Evolutionary conservation across 2,888 invertebrate species (phyloP).

Genomic region (Rapana venosa): DNA sequence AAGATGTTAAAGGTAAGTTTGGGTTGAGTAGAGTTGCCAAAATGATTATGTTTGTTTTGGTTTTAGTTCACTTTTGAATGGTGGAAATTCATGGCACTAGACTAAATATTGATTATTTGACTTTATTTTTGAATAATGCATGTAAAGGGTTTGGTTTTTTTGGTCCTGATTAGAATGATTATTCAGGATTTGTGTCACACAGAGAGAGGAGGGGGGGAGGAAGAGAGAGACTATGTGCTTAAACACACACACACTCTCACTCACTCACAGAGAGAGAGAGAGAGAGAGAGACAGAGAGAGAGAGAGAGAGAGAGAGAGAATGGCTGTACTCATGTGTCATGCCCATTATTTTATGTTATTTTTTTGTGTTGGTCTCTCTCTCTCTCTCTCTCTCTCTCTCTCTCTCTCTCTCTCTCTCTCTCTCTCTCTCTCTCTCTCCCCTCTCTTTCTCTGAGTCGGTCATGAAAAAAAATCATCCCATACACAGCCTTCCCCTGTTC

Average conservation of each 20-base stretch:
- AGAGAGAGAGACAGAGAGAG: no score
- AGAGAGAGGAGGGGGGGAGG: no score
- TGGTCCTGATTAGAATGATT: neutral
- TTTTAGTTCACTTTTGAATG: no score
- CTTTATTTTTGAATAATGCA: neutral
- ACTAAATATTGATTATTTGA: no score
- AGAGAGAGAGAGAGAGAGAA: no score
- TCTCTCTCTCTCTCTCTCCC: conserved; percentile 29
- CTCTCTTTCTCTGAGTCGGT: no score
- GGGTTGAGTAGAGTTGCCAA: neutral
- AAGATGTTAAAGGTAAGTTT: conserved; percentile 90
- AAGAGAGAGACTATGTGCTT: neutral
- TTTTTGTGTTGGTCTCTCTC: neutral
- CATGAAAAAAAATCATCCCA: no score
- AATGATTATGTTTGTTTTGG: neutral
- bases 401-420: conserved; percentile 27
- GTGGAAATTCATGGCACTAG: no score
- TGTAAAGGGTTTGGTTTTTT: neutral
- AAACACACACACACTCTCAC: neutral
- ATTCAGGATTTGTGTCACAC: neutral
- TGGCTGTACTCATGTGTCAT: no score
- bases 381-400: conserved; percentile 5
- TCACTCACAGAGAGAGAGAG: neutral
- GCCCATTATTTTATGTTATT: no score
- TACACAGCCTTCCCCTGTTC: no score